Conservation (phyloP, 2,888 invertebrate species). For the Sarcophaga caerulescens region DNA sequence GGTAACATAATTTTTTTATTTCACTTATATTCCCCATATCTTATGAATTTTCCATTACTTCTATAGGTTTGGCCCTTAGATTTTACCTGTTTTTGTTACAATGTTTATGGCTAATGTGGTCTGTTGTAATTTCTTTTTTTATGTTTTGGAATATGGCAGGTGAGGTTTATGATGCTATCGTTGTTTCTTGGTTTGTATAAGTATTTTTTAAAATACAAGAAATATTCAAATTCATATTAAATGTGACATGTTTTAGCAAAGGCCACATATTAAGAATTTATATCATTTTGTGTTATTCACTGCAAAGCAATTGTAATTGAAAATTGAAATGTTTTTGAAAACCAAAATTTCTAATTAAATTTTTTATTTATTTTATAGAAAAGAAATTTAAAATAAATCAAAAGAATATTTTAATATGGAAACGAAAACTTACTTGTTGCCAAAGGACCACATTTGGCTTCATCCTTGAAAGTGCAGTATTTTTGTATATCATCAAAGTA, state of each 20-base stretch:
- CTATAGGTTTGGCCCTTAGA: too few species aligned
- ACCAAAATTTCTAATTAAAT: background rate
- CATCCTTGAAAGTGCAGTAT: conserved; percentile 93
- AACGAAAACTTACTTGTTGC: conserved; percentile 87
- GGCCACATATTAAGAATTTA: background rate
- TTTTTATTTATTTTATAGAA: background rate
- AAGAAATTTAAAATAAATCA: background rate
- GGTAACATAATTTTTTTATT: too few species aligned
- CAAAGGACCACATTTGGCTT: conserved; percentile 95
- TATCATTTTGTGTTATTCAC: background rate
- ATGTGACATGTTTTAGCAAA: background rate
- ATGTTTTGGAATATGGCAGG: background rate
- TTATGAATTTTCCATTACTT: too few species aligned
- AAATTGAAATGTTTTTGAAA: background rate
- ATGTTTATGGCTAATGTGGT: background rate
- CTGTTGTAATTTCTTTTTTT: background rate
- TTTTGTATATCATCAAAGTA: conserved; percentile 95
- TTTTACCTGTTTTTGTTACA: background rate
- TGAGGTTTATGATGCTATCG: background rate
- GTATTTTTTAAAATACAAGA: background rate
- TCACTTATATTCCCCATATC: too few species aligned
- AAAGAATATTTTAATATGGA: background rate
- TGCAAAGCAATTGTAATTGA: background rate
- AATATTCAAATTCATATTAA: background rate
- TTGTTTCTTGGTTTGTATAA: background rate